Evolutionary conservation across 2,888 invertebrate genomes (phyloP), one percentile per base, ranked within the genome.

Genomic region (Dolichopus griseipennis): DNA sequence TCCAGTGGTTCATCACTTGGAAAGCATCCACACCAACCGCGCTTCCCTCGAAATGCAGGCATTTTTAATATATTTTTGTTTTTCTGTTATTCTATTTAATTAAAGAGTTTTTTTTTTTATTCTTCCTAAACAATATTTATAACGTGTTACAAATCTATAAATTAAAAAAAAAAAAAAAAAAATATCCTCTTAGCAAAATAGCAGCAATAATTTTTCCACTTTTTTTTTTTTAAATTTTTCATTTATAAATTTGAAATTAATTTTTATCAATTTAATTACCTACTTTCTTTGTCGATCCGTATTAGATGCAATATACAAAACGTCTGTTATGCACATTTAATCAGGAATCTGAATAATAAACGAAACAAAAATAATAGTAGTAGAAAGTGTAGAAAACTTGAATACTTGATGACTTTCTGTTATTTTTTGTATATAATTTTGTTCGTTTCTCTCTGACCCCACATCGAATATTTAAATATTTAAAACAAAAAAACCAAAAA

Each of bases 1-100:
- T 96, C 96, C 71, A 96, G 96, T 20, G 95, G 95, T 82, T 95
- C 94, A 79, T 94, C 93, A 86, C 93, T 92, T 87, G 93, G 91
- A 72, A 93, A 83, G 78, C 93, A 93, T 76, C 92, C 92, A 85
- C 93, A 93, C 85, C 86, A 86, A 69, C 78, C 81, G 77, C 87
- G 84, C 75, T 86, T 84, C 71, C 89, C 81, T 15, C 81, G 75
- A 71, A 81, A 82, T 34, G 89, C 89, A 78, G 90, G 90, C 90
- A 90, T 88, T 74, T 82, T 81, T 52, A 15, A 6, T 52, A 52
- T 18, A 12, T 52, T 18, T 52, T 18, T 52, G n/a, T 52, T 18
- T 52, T 18, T 52, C 15, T 52, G 9, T 52, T 10, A 10, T 52
- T 52, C 3, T 52, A 52, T 15, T 52, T 18, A 37, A 37, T 37